Percentiles rank a stretch among this genome's conserved stretches.
Conservation (phyloP, 2,888 invertebrate genomes). For the Ernsta delagoae region DNA sequence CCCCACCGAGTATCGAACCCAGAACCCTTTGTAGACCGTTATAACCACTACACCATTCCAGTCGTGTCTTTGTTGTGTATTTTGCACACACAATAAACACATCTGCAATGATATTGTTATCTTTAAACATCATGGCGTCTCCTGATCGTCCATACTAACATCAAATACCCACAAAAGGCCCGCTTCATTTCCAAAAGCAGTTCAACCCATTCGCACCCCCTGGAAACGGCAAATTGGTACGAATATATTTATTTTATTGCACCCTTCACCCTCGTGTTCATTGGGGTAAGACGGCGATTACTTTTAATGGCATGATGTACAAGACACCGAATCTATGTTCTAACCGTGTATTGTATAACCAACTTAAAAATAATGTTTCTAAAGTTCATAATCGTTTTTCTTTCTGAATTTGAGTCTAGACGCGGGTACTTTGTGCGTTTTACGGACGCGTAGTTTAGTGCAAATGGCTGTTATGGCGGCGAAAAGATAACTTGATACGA, state of each 20-base stretch:
- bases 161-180: background rate
- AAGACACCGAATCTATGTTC: conserved; percentile 9
- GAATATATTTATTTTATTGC: conserved; percentile 27
- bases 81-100: no score
- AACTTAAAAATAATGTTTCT: background rate
- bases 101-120: no score
- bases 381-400: conserved; percentile 5
- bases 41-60: no score
- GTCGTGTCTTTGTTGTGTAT: no score
- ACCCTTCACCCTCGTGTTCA: conserved; percentile 18
- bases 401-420: background rate
- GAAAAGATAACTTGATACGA: background rate
- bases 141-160: background rate
- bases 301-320: conserved; percentile 27
- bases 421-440: background rate
- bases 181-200: conserved; percentile 6
- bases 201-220: conserved; percentile 11
- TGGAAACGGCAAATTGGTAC: conserved; percentile 17
- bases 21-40: no score
- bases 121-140: no score
- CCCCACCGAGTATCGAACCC: no score
- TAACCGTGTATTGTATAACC: background rate
- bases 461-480: background rate
- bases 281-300: conserved; percentile 20
- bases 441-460: background rate